These are phyloP conservation scores for Stichopus horrens DNA, from an alignment of 53 echinoderm and acorn worm genomes.

Conservation along the genomic window DNA sequence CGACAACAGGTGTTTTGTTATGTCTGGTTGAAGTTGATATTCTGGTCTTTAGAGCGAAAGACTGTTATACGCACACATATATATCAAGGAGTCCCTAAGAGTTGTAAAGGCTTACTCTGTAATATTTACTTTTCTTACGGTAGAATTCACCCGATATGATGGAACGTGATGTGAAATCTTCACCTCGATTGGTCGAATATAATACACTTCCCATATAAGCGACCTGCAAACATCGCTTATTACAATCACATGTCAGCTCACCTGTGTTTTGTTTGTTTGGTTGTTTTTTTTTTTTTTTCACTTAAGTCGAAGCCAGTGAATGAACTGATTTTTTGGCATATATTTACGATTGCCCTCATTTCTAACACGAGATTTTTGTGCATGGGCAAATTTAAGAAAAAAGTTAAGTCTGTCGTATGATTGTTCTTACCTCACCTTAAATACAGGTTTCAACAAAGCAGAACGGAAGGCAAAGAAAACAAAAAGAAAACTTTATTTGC, in stretches of 20 bases:
- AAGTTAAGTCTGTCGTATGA: too few relatives aligned
- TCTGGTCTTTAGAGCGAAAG: background rate
- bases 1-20: background rate
- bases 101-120: background rate
- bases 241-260: background rate
- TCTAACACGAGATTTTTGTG: too few relatives aligned
- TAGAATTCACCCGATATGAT: background rate
- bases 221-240: background rate
- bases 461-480: too few relatives aligned
- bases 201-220: background rate
- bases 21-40: background rate
- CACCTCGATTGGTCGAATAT: background rate
- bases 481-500: too few relatives aligned
- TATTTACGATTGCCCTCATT: background rate
- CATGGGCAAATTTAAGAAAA: too few relatives aligned
- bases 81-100: background rate
- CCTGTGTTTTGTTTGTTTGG: background rate
- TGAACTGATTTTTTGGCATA: background rate
- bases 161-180: background rate
- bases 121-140: background rate
- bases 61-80: background rate
- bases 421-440: too few relatives aligned
- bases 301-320: background rate
- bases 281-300: background rate
- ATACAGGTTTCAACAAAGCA: too few relatives aligned